Evolutionary conservation across 2,113 vertebrate species (phyloP), one percentile per base, ranked within the genome.

Genomic region (Myiopsitta monachus): DNA sequence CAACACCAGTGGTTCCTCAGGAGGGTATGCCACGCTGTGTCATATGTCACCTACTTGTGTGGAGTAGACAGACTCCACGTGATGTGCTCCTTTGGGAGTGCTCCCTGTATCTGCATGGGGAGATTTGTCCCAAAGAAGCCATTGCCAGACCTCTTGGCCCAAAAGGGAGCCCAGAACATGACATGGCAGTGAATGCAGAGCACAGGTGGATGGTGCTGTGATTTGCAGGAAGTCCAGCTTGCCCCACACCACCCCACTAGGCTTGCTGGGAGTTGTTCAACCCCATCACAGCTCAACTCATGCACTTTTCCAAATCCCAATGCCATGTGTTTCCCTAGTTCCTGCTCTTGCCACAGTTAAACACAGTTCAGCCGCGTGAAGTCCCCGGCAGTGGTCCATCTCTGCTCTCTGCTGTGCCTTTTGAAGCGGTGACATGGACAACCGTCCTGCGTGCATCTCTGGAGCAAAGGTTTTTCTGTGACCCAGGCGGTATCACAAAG

Each of bases 321-420:
- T 8, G 21, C 54, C 36, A 18, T 1, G 3, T 3, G 5, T 57
- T 78, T 77, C 30, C 44, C 14, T 14, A 36, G 41, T 14, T 18
- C 64, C 30, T 64, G 5, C 28, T 81, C 8, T 47, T 78, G 61
- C 22, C 0, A 1, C 17, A 18, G 75, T 93, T 70, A 81, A 87
- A 68, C 3, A 3, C 1, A 1, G 9, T 51, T 59, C 61, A 75
- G 39, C 23, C 0, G 0, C 0, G 0, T 13, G 17, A 63, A 41
- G 0, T 69, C 68, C 38, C 10, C 11, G 14, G n/a, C 23, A 41
- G 19, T 10, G 24, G 26, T 39, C 49, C 3, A 0, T 47, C 57
- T 36, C 11, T 5, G 61, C 36, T 75, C 16, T 63, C 27, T 44
- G 41, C 9, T 0, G 1, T 51, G 21, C 28, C 55, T 55, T 81